Base-by-base conservation (phyloP, 2,113 vertebrate species). In the Dermatemys mawii region DNA sequence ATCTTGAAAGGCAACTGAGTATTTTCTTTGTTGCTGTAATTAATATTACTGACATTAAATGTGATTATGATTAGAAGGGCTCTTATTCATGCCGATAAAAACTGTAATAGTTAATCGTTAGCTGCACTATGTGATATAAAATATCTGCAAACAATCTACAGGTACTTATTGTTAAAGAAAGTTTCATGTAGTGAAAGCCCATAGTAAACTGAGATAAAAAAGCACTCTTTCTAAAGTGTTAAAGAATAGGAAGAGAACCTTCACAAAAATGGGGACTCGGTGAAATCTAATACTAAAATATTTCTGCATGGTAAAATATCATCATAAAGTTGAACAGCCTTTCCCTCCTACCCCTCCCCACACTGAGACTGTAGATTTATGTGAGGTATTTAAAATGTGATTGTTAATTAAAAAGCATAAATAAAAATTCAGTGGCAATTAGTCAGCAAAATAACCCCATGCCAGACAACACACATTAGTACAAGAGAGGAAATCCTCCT, bases 401-500 rank as follows among this genome's bases (percentile, higher is more conserved):
- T 92, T 97, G 93, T 95, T 97, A 96, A 97, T 96, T 96, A 97
- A 96, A 97, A 97, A 84, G 81, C 86, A 96, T 94, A 97, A 97
- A 96, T 97, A 94, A 95, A 96, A 97, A 92, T 67, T 81, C 51
- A 86, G 41, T 21, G 54, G 86, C 54, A 92, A 93, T 95, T 78
- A 89, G 86, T 96, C 70, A 97, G 91, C 89, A 97, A 93, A 97
- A 97, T 95, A 97, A 96, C 92, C 78, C 63, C 88, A 84, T 63
- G 78, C 90, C 92, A 96, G 93, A 93, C 87, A 96, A 96, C 60
- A 95, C 0, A 87, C 81, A 93, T 88, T 53, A 81, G 83, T 67
- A 67, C 12, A 54, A 24, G 24, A 93, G 35, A 53, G 10, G 89
- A 87, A 93, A 73, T 84, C 4, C 16, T 92, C 57, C 29, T n/a